phyloP scores from a whole-genome alignment of 1,140 invertebrate species.

The Drosophila pandora region DNA sequence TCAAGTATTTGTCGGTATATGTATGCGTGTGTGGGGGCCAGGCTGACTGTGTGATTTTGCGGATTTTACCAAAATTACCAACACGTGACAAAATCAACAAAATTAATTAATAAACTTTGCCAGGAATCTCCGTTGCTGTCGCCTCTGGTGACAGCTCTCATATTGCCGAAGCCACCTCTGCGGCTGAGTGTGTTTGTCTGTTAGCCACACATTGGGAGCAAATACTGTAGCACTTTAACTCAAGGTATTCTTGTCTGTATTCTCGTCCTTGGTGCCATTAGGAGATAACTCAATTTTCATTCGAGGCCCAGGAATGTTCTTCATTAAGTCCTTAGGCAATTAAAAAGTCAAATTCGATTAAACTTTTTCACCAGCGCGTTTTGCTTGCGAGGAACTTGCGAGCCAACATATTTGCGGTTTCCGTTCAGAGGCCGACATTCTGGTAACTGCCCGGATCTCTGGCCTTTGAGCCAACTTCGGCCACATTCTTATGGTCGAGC shows the following conservation, averaged over 20 bases:
- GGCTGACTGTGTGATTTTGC: conserved; percentile 67
- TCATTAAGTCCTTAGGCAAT: conserved; percentile 46
- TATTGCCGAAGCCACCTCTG: conserved; percentile 46
- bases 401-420: conserved; percentile 36
- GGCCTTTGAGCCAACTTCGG: background rate
- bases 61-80: conserved; percentile 72
- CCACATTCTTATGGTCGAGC: conserved; percentile 4
- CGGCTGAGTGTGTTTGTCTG: conserved; percentile 1
- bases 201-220: background rate
- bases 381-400: background rate
- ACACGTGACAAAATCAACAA: conserved; percentile 82
- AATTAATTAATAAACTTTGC: conserved; percentile 82
- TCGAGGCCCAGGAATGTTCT: conserved; percentile 15
- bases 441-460: conserved; percentile 33
- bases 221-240: conserved; percentile 20
- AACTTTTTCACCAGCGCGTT: conserved; percentile 33
- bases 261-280: background rate
- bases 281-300: conserved; percentile 10
- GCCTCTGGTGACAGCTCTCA: conserved; percentile 74
- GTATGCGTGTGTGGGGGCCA: conserved; percentile 26
- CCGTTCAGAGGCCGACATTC: conserved; percentile 2
- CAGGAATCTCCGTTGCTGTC: conserved; percentile 73
- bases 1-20: background rate
- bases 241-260: background rate
- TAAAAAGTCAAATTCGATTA: conserved; percentile 41